A percentile compares a stretch with the other conserved stretches of the same genome.
Conservation (phyloP, 2,888 invertebrate genomes). For the Teleogryllus oceanicus region DNA sequence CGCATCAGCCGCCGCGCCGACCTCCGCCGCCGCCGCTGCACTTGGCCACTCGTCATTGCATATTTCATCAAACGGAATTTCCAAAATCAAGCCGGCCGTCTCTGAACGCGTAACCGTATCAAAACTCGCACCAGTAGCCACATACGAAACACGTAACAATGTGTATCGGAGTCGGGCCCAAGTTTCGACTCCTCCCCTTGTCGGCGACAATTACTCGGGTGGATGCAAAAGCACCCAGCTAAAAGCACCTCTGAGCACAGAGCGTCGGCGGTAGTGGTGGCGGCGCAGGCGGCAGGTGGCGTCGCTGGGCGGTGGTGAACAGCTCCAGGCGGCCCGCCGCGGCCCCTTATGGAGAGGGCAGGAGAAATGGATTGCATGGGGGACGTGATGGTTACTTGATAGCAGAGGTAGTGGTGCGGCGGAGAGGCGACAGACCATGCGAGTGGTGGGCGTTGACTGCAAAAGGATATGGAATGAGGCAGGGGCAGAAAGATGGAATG, state of each 20-base stretch:
- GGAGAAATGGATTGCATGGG: no score
- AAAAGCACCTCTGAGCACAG: neutral
- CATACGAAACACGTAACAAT: slow-evolving; percentile 18
- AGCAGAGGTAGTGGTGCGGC: no score
- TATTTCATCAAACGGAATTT: slow-evolving; percentile 30
- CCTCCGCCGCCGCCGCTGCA: neutral
- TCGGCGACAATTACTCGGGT: neutral
- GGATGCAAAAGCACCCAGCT: neutral
- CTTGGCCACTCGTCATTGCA: slow-evolving; percentile 22
- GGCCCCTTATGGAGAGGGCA: no score
- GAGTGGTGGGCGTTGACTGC: no score
- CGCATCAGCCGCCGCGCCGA: slow-evolving; percentile 24
- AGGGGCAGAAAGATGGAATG: no score
- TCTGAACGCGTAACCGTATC: slow-evolving; percentile 3
- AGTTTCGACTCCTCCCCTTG: neutral
- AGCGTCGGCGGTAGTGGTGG: neutral
- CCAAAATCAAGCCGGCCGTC: slow-evolving; percentile 18
- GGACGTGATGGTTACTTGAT: no score
- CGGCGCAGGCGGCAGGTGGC: neutral
- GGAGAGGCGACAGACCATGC: no score
- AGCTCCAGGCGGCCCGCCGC: no score
- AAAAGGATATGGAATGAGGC: no score
- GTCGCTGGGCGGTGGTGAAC: no score
- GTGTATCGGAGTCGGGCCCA: neutral
- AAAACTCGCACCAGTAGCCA: slow-evolving; percentile 8